Evolutionary conservation across 2,113 vertebrate genomes (phyloP), one percentile per base, ranked within the genome.

Genomic region (Micronycteris hirsuta): DNA sequence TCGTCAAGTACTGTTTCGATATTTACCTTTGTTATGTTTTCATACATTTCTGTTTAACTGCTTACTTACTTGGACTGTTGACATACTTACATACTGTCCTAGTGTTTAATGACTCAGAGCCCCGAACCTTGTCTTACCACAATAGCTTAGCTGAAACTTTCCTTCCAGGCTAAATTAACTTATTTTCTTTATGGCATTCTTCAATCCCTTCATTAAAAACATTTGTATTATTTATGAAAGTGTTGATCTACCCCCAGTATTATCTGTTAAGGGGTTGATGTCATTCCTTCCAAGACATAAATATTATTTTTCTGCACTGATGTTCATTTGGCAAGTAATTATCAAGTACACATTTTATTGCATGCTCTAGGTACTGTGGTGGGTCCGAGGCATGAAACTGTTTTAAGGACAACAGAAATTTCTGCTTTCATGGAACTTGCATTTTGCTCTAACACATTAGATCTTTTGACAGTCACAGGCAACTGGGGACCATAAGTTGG

Each of bases 1-100:
- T 96, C 88, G 89, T 65, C 68, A 88, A 74, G 41, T 93, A 26
- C 16, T 90, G 11, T 87, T 96, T 87, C 76, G 56, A 28, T 83
- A 91, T 65, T 86, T 91, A 20, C 68, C 49, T 89, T 86, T 86
- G 58, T 76, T 77, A 54, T 63, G 26, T 91, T 96, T 92, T 61
- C 16, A 33, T 96, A 5, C 82, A 14, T 76, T 88, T 88, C 22
- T 89, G 4, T 73, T 92, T 71, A 78, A 41, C 65, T 74, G 36
- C 28, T 33, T 28, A 52, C 61, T 86, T 45, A 26, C 70, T 56
- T 91, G 54, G 33, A 87, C 87, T 78, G 12, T 73, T 88, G 47
- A 38, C 84, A 10, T 41, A 47, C 74, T 90, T 93, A 52, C 70
- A 4, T 81, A 24, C 11, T 96, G 11, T 5, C 13, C 67, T 77